Evolutionary conservation across 2,888 invertebrate species (phyloP).

Genomic region (Dastarcus helophoroides): DNA sequence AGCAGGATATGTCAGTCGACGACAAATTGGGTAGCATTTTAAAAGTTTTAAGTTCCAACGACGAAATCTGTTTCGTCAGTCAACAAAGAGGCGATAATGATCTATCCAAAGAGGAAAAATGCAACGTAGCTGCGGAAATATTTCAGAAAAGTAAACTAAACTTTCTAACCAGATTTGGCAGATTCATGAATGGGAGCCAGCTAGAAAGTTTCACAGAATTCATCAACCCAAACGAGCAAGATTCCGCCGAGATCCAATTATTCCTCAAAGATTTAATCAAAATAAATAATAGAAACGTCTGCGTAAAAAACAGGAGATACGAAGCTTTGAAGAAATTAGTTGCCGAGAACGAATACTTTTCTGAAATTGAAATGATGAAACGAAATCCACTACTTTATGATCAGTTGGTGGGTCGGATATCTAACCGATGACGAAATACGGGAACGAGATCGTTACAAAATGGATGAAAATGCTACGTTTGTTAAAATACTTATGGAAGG

Average conservation of each 20-base stretch:
- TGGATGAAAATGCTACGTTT: constrained; percentile 50
- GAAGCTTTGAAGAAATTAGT: constrained; percentile 67
- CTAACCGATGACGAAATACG: constrained; percentile 65
- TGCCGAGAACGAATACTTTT: constrained; percentile 65
- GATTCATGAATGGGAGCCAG: constrained; percentile 54
- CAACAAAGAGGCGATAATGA: constrained; percentile 73
- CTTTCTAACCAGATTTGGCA: constrained; percentile 71
- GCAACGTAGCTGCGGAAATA: constrained; percentile 51
- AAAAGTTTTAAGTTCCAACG: constrained; percentile 48
- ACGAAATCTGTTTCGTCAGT: constrained; percentile 62
- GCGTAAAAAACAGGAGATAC: constrained; percentile 69
- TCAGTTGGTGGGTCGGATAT: constrained; percentile 77
- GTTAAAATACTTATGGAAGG: constrained; percentile 70
- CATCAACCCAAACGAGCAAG: constrained; percentile 24
- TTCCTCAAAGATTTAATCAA: constrained; percentile 53
- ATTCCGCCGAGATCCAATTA: constrained; percentile 48
- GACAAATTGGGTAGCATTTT: constrained; percentile 47
- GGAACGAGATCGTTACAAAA: constrained; percentile 43
- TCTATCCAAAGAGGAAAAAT: constrained; percentile 56
- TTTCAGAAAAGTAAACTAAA: constrained; percentile 53
- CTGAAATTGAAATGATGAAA: constrained; percentile 87
- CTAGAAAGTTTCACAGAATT: constrained; percentile 54
- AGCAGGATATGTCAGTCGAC: constrained; percentile 10
- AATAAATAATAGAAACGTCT: constrained; percentile 29
- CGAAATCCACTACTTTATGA: constrained; percentile 84